A percentile compares a stretch with the other conserved stretches of the same genome.
Evolutionary conservation across 2,113 vertebrate species (phyloP).

Genomic region (Elephantulus edwardii): DNA sequence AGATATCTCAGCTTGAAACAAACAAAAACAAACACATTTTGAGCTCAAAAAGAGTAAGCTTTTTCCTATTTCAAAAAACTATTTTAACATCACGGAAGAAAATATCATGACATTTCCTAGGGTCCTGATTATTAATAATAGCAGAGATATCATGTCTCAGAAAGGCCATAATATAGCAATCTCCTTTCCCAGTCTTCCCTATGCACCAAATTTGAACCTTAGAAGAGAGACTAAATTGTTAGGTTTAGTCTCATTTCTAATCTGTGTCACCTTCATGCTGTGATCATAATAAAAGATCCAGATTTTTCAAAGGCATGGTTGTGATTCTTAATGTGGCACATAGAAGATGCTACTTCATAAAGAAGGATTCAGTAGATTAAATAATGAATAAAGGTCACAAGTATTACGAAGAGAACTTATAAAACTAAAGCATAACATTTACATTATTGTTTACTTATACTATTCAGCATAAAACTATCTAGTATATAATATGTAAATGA

Average conservation of each 20-base stretch:
- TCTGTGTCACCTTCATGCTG: not conserved
- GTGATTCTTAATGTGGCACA: slow-evolving; percentile 60
- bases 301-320: not conserved
- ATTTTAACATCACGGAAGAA: not conserved
- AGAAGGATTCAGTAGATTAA: slow-evolving; percentile 41
- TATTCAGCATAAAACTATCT: slow-evolving; percentile 57
- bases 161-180: not conserved
- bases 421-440: slow-evolving; percentile 47
- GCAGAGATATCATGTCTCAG: slow-evolving; percentile 15
- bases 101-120: slow-evolving; percentile 2
- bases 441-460: slow-evolving; percentile 15
- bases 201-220: not conserved
- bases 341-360: slow-evolving; percentile 1
- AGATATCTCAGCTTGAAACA: slow-evolving; percentile 27
- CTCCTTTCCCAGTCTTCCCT: not conserved
- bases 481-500: slow-evolving; percentile 14
- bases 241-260: not conserved
- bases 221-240: not conserved
- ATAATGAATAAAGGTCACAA: slow-evolving; percentile 36
- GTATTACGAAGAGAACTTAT: slow-evolving; percentile 46
- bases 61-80: not conserved
- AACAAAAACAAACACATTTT: not conserved
- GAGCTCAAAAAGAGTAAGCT: not conserved
- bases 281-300: slow-evolving; percentile 12
- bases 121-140: not conserved